Conservation (phyloP, 2,888 invertebrate species). For the Ornithoptera priamus region DNA sequence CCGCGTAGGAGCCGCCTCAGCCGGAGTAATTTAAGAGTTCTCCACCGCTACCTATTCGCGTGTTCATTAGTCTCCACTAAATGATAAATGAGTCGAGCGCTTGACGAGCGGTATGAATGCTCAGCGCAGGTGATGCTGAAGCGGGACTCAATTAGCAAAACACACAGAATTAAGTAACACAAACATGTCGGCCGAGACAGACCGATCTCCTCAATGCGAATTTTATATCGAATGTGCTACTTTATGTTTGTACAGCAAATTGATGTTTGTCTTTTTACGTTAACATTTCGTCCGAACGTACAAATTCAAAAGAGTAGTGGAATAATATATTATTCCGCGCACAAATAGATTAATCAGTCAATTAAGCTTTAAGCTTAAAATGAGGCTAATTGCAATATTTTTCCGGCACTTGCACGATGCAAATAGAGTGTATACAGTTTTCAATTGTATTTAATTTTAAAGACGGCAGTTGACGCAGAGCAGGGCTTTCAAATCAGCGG, state of each 20-base stretch:
- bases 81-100: constrained; percentile 55
- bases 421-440: constrained; percentile 28
- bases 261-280: constrained; percentile 80
- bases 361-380: constrained; percentile 11
- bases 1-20: constrained; percentile 45
- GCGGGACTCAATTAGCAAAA: constrained; percentile 77
- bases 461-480: constrained; percentile 52
- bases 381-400: constrained; percentile 8
- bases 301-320: constrained; percentile 48
- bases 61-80: constrained; percentile 59
- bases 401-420: constrained; percentile 5
- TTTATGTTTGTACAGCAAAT: constrained; percentile 77
- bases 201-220: constrained; percentile 73
- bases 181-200: constrained; percentile 71
- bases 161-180: constrained; percentile 76
- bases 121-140: constrained; percentile 57
- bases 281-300: constrained; percentile 2
- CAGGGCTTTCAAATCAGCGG: constrained; percentile 73
- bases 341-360: constrained; percentile 10
- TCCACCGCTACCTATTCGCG: constrained; percentile 33
- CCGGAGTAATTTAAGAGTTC: constrained; percentile 34
- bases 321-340: constrained; percentile 30
- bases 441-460: constrained; percentile 60
- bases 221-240: constrained; percentile 78
- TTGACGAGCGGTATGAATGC: constrained; percentile 41